phyloP scores from a whole-genome alignment of 2,888 invertebrate species.

The Mimumesa dahlbomi region DNA sequence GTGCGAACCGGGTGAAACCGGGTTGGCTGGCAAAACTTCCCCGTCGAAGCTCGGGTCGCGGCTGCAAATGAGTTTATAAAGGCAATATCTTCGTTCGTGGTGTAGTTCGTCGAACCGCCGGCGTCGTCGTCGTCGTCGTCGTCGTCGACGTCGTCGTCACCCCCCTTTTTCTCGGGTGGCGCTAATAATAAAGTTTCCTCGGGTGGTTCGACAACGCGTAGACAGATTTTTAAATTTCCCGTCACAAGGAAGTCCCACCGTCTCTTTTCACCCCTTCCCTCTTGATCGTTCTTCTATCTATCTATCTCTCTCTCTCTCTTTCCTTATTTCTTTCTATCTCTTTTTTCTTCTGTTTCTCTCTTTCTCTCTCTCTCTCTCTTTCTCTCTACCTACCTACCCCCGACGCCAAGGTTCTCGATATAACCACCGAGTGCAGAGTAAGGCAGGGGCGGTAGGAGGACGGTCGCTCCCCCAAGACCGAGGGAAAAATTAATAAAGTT shows the following conservation, averaged over 20 bases:
- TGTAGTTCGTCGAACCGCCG: conserved; percentile 67
- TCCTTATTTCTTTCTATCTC: conserved; percentile 6
- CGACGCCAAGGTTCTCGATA: conserved; percentile 59
- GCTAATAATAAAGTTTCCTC: conserved; percentile 80
- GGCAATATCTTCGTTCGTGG: conserved; percentile 75
- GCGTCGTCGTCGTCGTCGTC: conserved; percentile 33
- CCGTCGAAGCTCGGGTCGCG: conserved; percentile 60
- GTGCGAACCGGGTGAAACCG: not conserved
- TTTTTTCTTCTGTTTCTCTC: conserved; percentile 13
- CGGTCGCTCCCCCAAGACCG: conserved; percentile 75
- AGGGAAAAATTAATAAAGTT: conserved; percentile 81
- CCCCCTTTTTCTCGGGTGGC: conserved; percentile 34
- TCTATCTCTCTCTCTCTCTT: conserved; percentile 23
- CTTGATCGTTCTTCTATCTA: too few species aligned
- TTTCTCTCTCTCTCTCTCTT: conserved; percentile 21
- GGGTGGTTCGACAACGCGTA: conserved; percentile 80
- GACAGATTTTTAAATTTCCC: conserved; percentile 81
- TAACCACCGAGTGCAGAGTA: conserved; percentile 44
- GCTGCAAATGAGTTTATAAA: conserved; percentile 80
- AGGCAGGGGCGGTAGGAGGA: conserved; percentile 6
- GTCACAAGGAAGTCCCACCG: conserved; percentile 75
- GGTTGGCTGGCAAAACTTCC: conserved; percentile 53
- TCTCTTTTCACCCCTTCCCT: conserved; percentile 34
- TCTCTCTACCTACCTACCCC: conserved; percentile 30
- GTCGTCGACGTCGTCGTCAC: conserved; percentile 30